Evolutionary conservation across 2,113 vertebrate genomes (phyloP), one percentile per base, ranked within the genome.

Genomic region (Charadrius vociferus): DNA sequence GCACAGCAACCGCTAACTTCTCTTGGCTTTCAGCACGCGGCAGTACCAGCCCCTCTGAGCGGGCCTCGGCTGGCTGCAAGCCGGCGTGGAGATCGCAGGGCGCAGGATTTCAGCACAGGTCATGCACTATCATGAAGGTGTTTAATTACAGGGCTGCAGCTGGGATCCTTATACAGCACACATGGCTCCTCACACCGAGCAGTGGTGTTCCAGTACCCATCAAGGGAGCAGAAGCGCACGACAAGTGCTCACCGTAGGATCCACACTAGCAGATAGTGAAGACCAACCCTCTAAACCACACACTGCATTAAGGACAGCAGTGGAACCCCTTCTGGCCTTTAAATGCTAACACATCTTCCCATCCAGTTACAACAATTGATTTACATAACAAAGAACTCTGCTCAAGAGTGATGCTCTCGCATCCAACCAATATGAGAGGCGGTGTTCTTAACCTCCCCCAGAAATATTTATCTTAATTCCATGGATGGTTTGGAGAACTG

Each of bases 211-310:
- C 2, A 2, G 17, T 6, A 52, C 24, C 36, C 56, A 22, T 5
- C 9, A 7, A 32, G 23, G 47, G 12, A 65, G 30, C 81, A 56
- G 65, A 27, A 15, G n/a, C 1, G 59, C 61, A 13, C 4, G 5
- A 3, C 0, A 39, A 55, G 67, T 2, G 74, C 82, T 58, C 15
- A 1, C 32, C n/a, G 10, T 1, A 36, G 59, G 50, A 71, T 41
- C 61, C 47, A 1, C n/a, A 2, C 24, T 5, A 27, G 14, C 1
- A 21, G 59, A 13, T 0, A 7, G 4, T 13, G 55, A 34, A 41
- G 50, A 62, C n/a, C 59, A 27, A 4, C 12, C 34, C 71, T 52
- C 52, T 29, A 14, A 23, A 7, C 16, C 72, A 30, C 0, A 1
- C 1, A 56, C 85, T 75, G 85, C 36, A 1, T 2, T 8, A 8